Percentiles rank a stretch among this genome's conserved stretches.
phyloP scores from a whole-genome alignment of 2,888 invertebrate species.

The Sinopyrophorus schimmeli region DNA sequence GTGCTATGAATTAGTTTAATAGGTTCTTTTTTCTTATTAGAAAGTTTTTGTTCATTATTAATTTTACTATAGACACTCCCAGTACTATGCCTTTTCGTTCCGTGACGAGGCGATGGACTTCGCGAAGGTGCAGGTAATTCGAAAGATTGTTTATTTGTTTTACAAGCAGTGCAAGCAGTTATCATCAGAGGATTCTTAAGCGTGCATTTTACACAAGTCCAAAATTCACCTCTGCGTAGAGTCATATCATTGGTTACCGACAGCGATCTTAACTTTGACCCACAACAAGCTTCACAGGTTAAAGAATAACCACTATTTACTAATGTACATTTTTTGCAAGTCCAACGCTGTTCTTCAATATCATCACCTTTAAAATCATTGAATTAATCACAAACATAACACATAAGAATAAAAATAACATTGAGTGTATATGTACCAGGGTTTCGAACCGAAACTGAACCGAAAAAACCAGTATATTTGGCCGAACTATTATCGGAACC shows the following conservation, averaged over 20 bases:
- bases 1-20: constrained; percentile 22
- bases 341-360: constrained; percentile 66
- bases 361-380: constrained; percentile 6
- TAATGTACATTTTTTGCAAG: constrained; percentile 85
- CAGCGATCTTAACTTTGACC: constrained; percentile 75
- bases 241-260: constrained; percentile 68
- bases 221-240: constrained; percentile 71
- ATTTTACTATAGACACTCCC: constrained; percentile 41
- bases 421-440: too few relatives aligned
- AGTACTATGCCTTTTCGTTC: constrained; percentile 40
- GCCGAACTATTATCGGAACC: too few relatives aligned
- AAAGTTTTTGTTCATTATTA: constrained; percentile 41
- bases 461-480: too few relatives aligned
- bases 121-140: constrained; percentile 51
- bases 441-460: too few relatives aligned
- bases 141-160: constrained; percentile 59
- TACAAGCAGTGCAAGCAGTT: constrained; percentile 74
- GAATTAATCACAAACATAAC: background rate
- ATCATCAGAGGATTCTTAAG: constrained; percentile 75
- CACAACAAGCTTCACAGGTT: constrained; percentile 85
- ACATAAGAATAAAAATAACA: too few relatives aligned
- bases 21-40: constrained; percentile 35
- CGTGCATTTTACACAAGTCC: constrained; percentile 82
- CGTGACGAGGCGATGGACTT: constrained; percentile 61
- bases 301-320: constrained; percentile 72